Conservation (phyloP, 2,797 vertebrate species). For the Lagorchestes hirsutus region DNA sequence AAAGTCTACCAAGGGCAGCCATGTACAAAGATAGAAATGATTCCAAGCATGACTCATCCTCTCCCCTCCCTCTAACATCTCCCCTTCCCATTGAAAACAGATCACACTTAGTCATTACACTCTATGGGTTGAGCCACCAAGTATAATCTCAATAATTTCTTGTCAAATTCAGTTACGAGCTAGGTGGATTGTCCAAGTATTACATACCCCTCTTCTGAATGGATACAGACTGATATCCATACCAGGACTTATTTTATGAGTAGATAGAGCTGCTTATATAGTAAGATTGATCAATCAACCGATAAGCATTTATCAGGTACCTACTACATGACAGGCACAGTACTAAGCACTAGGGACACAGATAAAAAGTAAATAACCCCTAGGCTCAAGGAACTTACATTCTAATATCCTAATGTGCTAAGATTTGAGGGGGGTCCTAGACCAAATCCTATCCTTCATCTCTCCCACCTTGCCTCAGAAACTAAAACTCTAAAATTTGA, state of each 20-base stretch:
- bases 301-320: background rate
- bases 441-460: background rate
- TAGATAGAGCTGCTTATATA: background rate
- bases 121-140: background rate
- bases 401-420: background rate
- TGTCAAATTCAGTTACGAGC: background rate
- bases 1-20: background rate
- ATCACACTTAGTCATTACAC: background rate
- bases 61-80: background rate
- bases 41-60: background rate
- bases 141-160: background rate
- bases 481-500: background rate
- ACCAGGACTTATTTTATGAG: background rate
- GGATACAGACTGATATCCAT: background rate
- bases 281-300: background rate
- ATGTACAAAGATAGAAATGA: background rate
- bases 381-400: background rate
- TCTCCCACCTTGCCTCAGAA: background rate
- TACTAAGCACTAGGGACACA: background rate
- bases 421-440: background rate
- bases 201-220: background rate
- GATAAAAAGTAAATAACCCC: background rate
- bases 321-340: background rate
- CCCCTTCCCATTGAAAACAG: background rate
- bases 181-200: background rate